These are phyloP conservation scores for Sinocyclocheilus rhinocerous DNA, from an alignment of 2,113 vertebrate species.

Conservation along the genomic window DNA sequence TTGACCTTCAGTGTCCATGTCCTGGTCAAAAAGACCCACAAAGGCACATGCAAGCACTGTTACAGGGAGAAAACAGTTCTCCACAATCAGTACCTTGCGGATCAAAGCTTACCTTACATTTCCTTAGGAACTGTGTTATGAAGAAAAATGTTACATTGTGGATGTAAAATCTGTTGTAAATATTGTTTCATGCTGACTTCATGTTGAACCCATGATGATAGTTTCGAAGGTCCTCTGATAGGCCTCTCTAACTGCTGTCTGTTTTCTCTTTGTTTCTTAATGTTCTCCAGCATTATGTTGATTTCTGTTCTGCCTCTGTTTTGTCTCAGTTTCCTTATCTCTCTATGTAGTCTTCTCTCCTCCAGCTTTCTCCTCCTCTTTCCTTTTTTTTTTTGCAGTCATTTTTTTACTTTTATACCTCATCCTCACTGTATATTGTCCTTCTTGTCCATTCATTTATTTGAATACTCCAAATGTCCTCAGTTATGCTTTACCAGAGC, in stretches of 20 bases:
- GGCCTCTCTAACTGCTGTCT: slow-evolving; percentile 31
- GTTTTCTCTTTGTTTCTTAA: slow-evolving; percentile 52
- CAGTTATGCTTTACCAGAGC: slow-evolving; percentile 34
- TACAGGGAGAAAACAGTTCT: background rate
- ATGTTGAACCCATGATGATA: background rate
- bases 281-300: slow-evolving; percentile 85
- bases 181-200: background rate
- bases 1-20: background rate
- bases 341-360: slow-evolving; percentile 82
- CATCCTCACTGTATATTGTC: slow-evolving; percentile 30
- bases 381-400: background rate
- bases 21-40: background rate
- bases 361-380: slow-evolving; percentile 50
- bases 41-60: background rate
- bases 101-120: background rate
- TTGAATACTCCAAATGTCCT: slow-evolving; percentile 63
- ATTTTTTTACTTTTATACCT: slow-evolving; percentile 18
- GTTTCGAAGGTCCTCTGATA: background rate
- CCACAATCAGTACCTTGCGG: background rate
- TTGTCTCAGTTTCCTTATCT: slow-evolving; percentile 95
- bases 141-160: background rate
- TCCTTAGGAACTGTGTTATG: background rate
- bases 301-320: slow-evolving; percentile 96
- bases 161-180: background rate
- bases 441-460: slow-evolving; percentile 46